Evolutionary conservation across 2,888 invertebrate genomes (phyloP).

Genomic region (Chouioia cunea): DNA sequence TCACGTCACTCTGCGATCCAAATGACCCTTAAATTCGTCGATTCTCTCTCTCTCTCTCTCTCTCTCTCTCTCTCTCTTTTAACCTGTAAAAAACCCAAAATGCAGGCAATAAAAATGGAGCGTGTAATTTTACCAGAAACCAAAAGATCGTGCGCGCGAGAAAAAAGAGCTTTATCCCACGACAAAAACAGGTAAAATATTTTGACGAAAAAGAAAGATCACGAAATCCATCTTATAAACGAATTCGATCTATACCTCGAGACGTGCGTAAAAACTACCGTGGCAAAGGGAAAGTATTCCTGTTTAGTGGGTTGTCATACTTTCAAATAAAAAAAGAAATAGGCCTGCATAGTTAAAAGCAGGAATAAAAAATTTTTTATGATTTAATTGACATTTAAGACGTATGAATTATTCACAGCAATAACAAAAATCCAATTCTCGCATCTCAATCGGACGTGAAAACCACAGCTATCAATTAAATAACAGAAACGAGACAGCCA

Average conservation of each 20-base stretch:
- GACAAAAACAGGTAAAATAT: too few species aligned
- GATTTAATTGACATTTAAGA: slow-evolving; percentile 10
- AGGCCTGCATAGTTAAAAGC: too few species aligned
- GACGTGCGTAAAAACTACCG: too few species aligned
- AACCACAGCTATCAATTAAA: slow-evolving; percentile 23
- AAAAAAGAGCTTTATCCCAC: too few species aligned
- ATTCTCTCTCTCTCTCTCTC: not conserved
- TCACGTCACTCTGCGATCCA: not conserved
- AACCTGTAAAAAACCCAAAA: slow-evolving; percentile 16
- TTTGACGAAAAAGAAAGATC: too few species aligned
- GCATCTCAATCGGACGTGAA: slow-evolving; percentile 17
- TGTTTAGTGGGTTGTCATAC: too few species aligned
- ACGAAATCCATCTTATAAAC: too few species aligned
- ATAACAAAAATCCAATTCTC: slow-evolving; percentile 13
- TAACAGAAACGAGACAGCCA: slow-evolving; percentile 1
- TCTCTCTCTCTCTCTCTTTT: slow-evolving; percentile 5
- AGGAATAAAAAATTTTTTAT: not conserved
- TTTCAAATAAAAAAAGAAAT: too few species aligned
- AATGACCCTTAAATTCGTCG: slow-evolving; percentile 1
- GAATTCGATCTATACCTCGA: too few species aligned
- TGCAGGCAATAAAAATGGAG: slow-evolving; percentile 17
- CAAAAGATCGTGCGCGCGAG: not conserved
- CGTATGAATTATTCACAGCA: not conserved
- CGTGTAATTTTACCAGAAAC: not conserved
- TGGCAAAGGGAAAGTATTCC: too few species aligned